phyloP scores from a whole-genome alignment of 2,797 vertebrate genomes.

The Enteromius paludinosus region DNA sequence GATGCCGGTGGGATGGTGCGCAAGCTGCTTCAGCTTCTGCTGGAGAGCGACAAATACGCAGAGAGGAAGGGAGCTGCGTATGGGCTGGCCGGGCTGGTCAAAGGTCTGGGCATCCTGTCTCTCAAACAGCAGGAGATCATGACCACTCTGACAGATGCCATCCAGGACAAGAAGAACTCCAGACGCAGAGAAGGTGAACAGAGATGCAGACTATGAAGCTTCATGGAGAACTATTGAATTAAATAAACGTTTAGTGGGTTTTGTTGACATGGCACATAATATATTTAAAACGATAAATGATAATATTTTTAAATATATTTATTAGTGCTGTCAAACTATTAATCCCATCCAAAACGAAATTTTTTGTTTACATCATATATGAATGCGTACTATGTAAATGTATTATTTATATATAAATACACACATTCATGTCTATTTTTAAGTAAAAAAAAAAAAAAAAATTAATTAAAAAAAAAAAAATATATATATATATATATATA shows the following conservation, averaged over 20 bases:
- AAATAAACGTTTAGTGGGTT: background rate
- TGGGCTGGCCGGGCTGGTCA: constrained; percentile 93
- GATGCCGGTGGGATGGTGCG: constrained; percentile 94
- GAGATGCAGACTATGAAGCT: background rate
- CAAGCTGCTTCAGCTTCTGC: constrained; percentile 91
- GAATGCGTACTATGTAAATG: no score
- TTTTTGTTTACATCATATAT: no score
- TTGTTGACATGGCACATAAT: background rate
- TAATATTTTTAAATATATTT: background rate
- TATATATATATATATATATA: no score
- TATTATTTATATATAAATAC: no score
- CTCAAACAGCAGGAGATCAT: constrained; percentile 99
- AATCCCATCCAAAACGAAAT: no score
- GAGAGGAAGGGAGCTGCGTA: constrained; percentile 96
- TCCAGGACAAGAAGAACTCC: constrained; percentile 99
- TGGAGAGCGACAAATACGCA: constrained; percentile 96
- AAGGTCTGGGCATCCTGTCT: constrained; percentile 94
- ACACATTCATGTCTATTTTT: no score
- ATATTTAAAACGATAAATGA: background rate
- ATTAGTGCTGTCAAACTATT: no score
- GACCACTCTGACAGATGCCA: constrained; percentile 93
- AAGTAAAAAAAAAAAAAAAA: no score
- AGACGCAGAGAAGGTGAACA: constrained; percentile 91
- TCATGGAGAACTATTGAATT: background rate
- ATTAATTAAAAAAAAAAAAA: no score